Evolutionary conservation across 2,888 invertebrate genomes (phyloP), one percentile per base, ranked within the genome.

Genomic region (Drosophila anomelani): DNA sequence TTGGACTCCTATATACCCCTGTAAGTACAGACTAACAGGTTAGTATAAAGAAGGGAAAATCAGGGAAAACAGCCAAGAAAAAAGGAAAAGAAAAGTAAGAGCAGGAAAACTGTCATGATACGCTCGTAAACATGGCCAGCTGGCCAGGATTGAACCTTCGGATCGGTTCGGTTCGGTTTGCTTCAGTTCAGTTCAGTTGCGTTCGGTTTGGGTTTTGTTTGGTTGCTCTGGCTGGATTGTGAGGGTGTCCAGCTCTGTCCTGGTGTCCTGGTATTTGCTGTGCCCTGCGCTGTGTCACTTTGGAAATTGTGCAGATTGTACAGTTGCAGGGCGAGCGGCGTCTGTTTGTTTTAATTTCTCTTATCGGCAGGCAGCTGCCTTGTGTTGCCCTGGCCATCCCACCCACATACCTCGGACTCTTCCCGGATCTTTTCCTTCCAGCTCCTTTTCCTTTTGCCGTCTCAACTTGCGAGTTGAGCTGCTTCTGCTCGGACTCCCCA

Each of bases 331-430:
- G 62, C 68, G 60, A 70, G 72, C 61, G 70, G 70, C 67, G 72
- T 79, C 67, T 84, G 88, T 84, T 84, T 89, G 89, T 75, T 84
- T 84, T 84, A 84, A 84, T 84, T 84, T 84, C 84, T 84, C 82
- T 84, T 84, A 89, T 84, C 84, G 85, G 85, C 84, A 82, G 85
- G 76, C 84, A 79, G 87, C 79, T 68, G 85, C 75, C 58, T 44
- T 34, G 51, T 54, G 36, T 51, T 34, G 34, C 34, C 9, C 26
- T 36, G 3, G 12, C 34, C 20, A 13, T 41, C 41, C 41, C 57
- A 58, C n/a, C 43, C 64, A 57, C 47, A 54, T n/a, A 20, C 38
- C 17, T 29, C 38, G 26, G 20, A 3, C 6, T 20, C 13, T 26
- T 58, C 49, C n/a, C 43, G 29, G 29, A 29, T 4, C 26, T 49